Percentiles rank a stretch among this genome's conserved stretches.
Conservation (phyloP, 2,888 invertebrate genomes). For the Caenorhabditis angaria region DNA sequence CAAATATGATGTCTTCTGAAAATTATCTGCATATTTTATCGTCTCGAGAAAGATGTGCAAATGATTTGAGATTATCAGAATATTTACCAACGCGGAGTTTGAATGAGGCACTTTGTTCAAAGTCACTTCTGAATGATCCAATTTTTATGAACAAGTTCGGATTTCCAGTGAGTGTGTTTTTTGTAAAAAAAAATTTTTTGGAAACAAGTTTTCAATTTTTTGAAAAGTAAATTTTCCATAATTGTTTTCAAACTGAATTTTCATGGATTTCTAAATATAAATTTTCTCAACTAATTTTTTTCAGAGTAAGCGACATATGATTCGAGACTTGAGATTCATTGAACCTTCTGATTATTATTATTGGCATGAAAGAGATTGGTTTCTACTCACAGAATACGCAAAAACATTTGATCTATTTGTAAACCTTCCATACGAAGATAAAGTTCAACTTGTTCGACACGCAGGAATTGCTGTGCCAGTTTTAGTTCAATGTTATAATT, state of each 20-base stretch:
- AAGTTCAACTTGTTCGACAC: constrained; percentile 66
- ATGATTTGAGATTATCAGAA: constrained; percentile 30
- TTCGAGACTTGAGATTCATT: constrained; percentile 52
- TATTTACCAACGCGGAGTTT: constrained; percentile 31
- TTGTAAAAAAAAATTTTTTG: too few species aligned
- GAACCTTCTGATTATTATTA: constrained; percentile 62
- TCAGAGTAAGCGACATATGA: constrained; percentile 1
- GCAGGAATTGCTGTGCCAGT: constrained; percentile 69
- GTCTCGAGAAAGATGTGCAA: constrained; percentile 19
- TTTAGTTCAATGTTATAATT: constrained; percentile 67
- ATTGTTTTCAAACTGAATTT: too few species aligned
- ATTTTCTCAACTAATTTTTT: background rate
- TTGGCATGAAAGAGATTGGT: constrained; percentile 69
- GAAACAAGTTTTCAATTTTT: too few species aligned
- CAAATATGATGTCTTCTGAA: background rate
- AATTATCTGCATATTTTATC: constrained; percentile 7
- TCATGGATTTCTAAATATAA: background rate
- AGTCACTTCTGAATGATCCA: constrained; percentile 33
- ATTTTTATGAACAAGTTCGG: constrained; percentile 41
- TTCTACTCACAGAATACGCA: constrained; percentile 70
- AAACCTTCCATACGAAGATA: constrained; percentile 57
- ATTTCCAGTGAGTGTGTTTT: constrained; percentile 11
- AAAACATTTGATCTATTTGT: constrained; percentile 68
- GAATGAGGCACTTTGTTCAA: constrained; percentile 34
- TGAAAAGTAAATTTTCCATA: too few species aligned